phyloP scores from a whole-genome alignment of 53 echinoderm and acorn worm genomes.

The Apostichopus leukothele region DNA sequence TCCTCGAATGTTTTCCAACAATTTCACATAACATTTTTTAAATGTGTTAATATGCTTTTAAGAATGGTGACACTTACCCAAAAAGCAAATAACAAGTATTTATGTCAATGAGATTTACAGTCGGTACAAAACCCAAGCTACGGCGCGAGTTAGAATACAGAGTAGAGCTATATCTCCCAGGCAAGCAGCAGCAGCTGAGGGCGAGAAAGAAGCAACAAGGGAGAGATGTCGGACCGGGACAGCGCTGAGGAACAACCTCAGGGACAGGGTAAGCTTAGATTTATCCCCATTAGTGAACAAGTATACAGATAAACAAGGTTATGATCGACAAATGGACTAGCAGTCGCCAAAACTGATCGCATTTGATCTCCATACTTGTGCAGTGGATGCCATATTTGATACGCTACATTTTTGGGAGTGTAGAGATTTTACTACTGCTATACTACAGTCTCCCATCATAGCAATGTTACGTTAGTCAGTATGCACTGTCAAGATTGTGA shows the following conservation, averaged over 20 bases:
- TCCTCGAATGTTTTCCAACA: no score
- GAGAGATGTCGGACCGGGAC: constrained; percentile 99
- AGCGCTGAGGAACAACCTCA: constrained; percentile 98
- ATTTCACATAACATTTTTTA: no score
- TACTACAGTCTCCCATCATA: not conserved
- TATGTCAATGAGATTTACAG: not conserved
- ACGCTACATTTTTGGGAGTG: constrained; percentile 5
- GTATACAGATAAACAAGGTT: not conserved
- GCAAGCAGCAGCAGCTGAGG: constrained; percentile 55
- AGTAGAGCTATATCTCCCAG: constrained; percentile 35
- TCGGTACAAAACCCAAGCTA: constrained; percentile 30
- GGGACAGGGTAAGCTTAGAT: constrained; percentile 87
- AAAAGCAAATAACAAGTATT: not conserved
- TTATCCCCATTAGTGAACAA: constrained; percentile 14
- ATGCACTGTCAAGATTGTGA: not conserved
- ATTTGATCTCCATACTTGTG: constrained; percentile 5
- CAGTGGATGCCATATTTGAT: not conserved
- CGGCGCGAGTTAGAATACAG: constrained; percentile 30
- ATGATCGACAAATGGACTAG: not conserved
- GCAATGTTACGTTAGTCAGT: not conserved
- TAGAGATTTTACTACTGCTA: not conserved
- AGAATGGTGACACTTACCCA: not conserved
- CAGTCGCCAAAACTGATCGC: not conserved
- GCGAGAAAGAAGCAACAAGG: constrained; percentile 59
- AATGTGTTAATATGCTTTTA: no score